Percentiles rank a stretch among this genome's conserved stretches.
These are phyloP conservation scores for Temnothorax rugatulus DNA, from an alignment of 2,888 invertebrate species.

Conservation along the genomic window DNA sequence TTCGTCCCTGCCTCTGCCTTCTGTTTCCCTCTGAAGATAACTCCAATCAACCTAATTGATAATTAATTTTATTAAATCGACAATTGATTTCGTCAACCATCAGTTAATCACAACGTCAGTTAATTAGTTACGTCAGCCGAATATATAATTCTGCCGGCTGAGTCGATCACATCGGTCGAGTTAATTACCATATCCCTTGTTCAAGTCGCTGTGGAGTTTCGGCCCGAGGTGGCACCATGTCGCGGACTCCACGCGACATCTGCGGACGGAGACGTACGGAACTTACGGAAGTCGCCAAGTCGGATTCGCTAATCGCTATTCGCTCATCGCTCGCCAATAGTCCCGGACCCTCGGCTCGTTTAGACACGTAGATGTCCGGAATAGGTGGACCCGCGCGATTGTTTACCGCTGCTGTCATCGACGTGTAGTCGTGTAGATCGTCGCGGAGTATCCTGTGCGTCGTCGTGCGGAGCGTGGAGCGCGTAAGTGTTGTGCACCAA, in stretches of 20 bases:
- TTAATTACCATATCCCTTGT: not conserved
- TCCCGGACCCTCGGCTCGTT: not conserved
- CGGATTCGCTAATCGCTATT: too few relatives aligned
- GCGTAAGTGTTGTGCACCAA: too few relatives aligned
- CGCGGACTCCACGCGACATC: conserved; percentile 60
- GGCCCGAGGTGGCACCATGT: not conserved
- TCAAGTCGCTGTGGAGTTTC: not conserved
- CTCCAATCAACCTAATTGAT: too few relatives aligned
- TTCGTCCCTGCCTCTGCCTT: too few relatives aligned
- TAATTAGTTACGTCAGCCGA: too few relatives aligned
- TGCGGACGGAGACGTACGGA: conserved; percentile 5
- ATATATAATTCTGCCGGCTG: too few relatives aligned
- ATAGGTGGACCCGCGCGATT: conserved; percentile 48
- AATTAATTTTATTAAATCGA: too few relatives aligned
- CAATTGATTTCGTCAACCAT: too few relatives aligned
- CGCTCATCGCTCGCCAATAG: not conserved
- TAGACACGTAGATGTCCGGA: conserved; percentile 64
- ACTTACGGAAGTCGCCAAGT: too few relatives aligned
- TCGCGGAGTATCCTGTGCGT: not conserved
- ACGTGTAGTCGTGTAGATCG: conserved; percentile 40
- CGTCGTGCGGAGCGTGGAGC: not conserved
- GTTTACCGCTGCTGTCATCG: conserved; percentile 9
- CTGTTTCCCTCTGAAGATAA: too few relatives aligned
- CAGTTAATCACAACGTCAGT: too few relatives aligned
- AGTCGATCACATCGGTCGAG: too few relatives aligned